Conservation (phyloP, 2,797 vertebrate species). For the Emydoidea blandingii region DNA sequence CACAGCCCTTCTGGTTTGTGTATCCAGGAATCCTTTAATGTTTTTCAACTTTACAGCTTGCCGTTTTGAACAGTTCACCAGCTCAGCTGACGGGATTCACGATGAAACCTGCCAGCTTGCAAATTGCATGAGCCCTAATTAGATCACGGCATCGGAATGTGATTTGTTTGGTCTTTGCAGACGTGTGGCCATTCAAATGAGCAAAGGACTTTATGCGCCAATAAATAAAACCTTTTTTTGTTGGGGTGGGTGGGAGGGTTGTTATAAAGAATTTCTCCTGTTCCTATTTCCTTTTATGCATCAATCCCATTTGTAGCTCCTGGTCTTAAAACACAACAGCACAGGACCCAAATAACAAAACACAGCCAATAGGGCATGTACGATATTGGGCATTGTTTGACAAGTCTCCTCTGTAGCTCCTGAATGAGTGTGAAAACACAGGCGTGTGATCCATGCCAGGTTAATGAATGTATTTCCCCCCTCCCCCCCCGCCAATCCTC, state of each 20-base stretch:
- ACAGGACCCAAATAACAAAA: neutral
- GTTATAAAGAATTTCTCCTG: neutral
- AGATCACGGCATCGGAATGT: neutral
- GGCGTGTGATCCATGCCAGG: rapidly evolving
- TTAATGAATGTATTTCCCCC: neutral
- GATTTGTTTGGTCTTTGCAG: neutral
- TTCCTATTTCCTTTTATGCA: neutral
- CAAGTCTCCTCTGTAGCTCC: no score
- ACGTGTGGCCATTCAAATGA: neutral
- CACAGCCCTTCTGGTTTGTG: neutral
- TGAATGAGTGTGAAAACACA: neutral
- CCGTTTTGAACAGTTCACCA: neutral
- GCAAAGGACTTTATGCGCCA: neutral
- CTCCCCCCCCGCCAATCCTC: neutral
- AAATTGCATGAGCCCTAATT: neutral
- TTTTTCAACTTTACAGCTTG: neutral
- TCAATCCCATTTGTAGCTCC: neutral
- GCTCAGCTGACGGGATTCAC: neutral
- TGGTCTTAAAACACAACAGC: neutral
- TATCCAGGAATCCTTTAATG: neutral
- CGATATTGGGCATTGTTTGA: no score
- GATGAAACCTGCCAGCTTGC: neutral
- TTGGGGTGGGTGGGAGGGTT: neutral
- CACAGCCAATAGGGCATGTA: neutral
- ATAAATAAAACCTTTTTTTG: neutral